Conservation (phyloP, 1,140 invertebrate species). For the Pachyrhynchus sulphureomaculatus region DNA sequence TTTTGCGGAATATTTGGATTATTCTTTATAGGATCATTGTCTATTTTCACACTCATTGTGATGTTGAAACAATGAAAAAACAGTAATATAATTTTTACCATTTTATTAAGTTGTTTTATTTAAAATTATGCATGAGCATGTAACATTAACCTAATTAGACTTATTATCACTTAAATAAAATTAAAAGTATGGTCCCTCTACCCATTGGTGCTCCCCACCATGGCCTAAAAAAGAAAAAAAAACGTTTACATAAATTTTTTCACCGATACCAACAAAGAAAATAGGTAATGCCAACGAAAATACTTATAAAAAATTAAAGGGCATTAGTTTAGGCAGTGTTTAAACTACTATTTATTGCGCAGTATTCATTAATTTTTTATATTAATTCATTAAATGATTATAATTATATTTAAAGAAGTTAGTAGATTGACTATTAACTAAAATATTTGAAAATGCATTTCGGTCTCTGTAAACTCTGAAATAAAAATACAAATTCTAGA, state of each 20-base stretch:
- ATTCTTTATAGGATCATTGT: slow-evolving; percentile 39
- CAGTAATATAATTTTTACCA: slow-evolving; percentile 45
- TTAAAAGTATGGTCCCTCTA: slow-evolving; percentile 40
- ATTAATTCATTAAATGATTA: too few species aligned
- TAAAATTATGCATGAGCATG: neutral
- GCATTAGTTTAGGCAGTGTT: too few species aligned
- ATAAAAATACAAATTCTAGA: neutral
- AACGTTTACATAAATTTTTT: neutral
- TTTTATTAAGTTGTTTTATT: neutral
- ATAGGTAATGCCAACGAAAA: neutral
- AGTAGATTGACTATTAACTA: too few species aligned
- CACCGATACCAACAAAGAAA: too few species aligned
- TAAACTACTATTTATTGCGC: too few species aligned
- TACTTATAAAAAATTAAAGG: too few species aligned
- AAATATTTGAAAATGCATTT: too few species aligned
- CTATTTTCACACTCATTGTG: slow-evolving; percentile 41
- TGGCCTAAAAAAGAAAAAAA: slow-evolving; percentile 39
- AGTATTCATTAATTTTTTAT: too few species aligned
- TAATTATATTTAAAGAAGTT: too few species aligned
- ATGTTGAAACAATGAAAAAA: slow-evolving; percentile 24
- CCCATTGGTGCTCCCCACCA: slow-evolving; percentile 46
- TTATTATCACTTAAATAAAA: neutral
- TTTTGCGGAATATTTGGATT: slow-evolving; percentile 47
- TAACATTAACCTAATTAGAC: neutral
- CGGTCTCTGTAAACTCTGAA: neutral